These are phyloP conservation scores for Vespertilio murinus DNA, from an alignment of 2,797 vertebrate species.

Conservation along the genomic window DNA sequence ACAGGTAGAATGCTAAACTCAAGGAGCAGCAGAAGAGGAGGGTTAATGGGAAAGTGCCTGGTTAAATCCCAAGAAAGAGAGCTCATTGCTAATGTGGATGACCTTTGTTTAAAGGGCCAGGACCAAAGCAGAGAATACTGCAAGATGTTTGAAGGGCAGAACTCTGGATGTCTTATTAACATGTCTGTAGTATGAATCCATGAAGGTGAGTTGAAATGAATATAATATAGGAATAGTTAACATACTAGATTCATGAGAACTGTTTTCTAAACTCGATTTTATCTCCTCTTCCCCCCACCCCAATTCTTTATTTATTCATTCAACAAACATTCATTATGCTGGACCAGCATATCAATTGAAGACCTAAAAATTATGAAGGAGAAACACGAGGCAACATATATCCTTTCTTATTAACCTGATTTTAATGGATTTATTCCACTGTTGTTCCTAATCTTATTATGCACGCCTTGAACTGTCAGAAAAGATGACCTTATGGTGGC, in stretches of 20 bases:
- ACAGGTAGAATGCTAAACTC: neutral
- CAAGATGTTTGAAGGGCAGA: neutral
- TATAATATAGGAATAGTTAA: neutral
- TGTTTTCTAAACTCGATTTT: neutral
- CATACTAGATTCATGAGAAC: neutral
- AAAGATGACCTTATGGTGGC: neutral
- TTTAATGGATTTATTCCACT: slow-evolving; percentile 44
- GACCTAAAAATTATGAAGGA: neutral
- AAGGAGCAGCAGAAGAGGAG: no score
- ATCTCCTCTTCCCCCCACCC: neutral
- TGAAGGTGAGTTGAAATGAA: neutral
- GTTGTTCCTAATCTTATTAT: slow-evolving; percentile 18
- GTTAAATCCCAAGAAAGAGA: neutral
- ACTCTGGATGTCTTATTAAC: neutral
- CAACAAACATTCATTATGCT: neutral
- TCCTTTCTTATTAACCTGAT: slow-evolving; percentile 23
- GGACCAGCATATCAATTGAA: neutral
- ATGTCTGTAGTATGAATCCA: neutral
- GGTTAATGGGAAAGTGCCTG: neutral
- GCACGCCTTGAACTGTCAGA: neutral
- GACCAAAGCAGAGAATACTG: neutral
- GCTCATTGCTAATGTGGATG: neutral
- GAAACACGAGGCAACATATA: neutral
- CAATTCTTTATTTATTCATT: neutral
- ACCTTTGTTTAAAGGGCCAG: neutral